Evolutionary conservation across 2,113 vertebrate species (phyloP).

Genomic region (Narcine bancroftii): DNA sequence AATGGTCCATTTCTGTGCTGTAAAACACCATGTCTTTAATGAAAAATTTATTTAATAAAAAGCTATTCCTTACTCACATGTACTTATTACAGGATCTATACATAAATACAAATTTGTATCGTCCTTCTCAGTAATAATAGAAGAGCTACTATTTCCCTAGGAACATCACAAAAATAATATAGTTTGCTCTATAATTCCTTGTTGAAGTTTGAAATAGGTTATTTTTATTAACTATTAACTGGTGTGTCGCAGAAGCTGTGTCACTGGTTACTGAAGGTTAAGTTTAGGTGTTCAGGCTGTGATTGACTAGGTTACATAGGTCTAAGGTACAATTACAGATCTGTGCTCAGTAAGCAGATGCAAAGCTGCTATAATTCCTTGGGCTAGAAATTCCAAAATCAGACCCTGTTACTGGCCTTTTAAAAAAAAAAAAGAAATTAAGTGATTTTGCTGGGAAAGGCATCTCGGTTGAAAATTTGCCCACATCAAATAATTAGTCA

Average conservation of each 20-base stretch:
- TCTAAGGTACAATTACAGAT: not conserved
- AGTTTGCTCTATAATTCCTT: not conserved
- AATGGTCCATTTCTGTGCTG: no score
- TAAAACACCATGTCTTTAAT: no score
- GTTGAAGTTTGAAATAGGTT: not conserved
- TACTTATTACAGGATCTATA: not conserved
- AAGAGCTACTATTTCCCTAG: not conserved
- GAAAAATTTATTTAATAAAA: no score
- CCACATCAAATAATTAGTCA: not conserved
- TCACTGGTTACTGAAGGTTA: not conserved
- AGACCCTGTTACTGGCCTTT: not conserved
- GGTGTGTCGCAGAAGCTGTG: not conserved
- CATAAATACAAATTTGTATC: not conserved
- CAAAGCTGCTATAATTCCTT: not conserved
- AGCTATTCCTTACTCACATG: not conserved
- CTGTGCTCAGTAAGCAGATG: not conserved
- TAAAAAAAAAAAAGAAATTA: no score
- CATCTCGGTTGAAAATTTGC: not conserved
- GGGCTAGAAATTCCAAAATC: not conserved
- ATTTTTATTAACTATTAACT: no score
- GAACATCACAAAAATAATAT: not conserved
- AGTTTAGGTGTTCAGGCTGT: not conserved
- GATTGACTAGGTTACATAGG: not conserved
- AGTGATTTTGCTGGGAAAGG: not conserved
- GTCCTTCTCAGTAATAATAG: not conserved